Base-by-base conservation (phyloP, 2,888 invertebrate genomes). In the Lepidocyrtoides sp. region DNA sequence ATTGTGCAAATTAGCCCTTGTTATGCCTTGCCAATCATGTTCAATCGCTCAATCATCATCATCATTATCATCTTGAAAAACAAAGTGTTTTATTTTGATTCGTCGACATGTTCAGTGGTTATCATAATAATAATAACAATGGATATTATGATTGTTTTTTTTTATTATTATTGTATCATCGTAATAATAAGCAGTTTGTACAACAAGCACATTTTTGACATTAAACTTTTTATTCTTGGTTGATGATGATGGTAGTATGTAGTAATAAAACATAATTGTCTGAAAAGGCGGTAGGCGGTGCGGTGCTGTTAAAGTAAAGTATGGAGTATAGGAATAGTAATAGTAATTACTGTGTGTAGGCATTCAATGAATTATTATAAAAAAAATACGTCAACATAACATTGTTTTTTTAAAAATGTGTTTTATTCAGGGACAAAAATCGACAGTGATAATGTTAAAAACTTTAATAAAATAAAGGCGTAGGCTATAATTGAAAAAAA, bases 261-360 rank as follows among this genome's bases (percentile, higher is more conserved):
- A n/a, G 66, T 17, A 36, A 69, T 69, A 69, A 69, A 69, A 36
- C 17, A 69, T 69, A 2, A 69, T 17, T 17, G 32, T 69, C 32
- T 17, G 23, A 36, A 69, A 36, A 69, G 66, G 66, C 66, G 66
- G 66, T 69, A 17, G 66, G 66, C 66, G 66, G 66, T 36, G 17
- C 60, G 8, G 48, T 1, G 48, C 48, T 48, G 48, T n/a, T n/a
- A n/a, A n/a, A n/a, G n/a, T n/a, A n/a, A n/a, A n/a, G n/a, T n/a
- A n/a, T n/a, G n/a, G n/a, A n/a, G n/a, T n/a, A n/a, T n/a, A n/a
- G n/a, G n/a, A n/a, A n/a, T n/a, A n/a, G n/a, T n/a, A n/a, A n/a
- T n/a, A n/a, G n/a, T n/a, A n/a, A n/a, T n/a, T n/a, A n/a, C n/a
- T n/a, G n/a, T n/a, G n/a, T n/a, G n/a, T n/a, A n/a, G n/a, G n/a